Evolutionary conservation across 1,140 invertebrate species (phyloP).

Genomic region (Pectinophora gossypiella): DNA sequence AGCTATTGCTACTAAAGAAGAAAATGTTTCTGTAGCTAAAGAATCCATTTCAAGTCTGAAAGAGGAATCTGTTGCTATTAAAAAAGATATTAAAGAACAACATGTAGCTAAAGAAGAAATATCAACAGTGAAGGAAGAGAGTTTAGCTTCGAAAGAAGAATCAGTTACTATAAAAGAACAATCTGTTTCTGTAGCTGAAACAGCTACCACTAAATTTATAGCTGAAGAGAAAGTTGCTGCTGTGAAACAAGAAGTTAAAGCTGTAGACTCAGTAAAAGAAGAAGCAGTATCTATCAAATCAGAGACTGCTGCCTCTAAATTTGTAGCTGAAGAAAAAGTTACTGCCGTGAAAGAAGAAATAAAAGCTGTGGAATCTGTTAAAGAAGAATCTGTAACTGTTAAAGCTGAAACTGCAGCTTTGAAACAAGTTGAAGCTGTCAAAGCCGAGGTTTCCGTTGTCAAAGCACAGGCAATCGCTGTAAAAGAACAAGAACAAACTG

Average conservation of each 20-base stretch:
- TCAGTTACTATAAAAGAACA: background rate
- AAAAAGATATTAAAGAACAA: background rate
- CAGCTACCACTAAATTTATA: background rate
- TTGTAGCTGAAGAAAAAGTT: background rate
- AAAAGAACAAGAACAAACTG: too few relatives aligned
- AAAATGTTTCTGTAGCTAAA: too few relatives aligned
- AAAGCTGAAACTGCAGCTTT: background rate
- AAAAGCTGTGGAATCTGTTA: background rate
- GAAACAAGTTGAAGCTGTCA: background rate
- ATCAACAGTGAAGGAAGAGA: constrained; percentile 18
- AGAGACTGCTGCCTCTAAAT: background rate
- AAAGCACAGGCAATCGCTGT: background rate
- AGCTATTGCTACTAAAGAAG: constrained; percentile 7
- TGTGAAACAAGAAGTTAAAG: background rate
- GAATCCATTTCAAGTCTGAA: too few relatives aligned
- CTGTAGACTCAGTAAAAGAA: too few relatives aligned
- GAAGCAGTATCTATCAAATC: background rate
- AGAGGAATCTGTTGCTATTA: constrained; percentile 10
- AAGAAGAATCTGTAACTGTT: background rate
- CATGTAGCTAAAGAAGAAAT: constrained; percentile 9
- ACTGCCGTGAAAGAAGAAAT: background rate
- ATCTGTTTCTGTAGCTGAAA: background rate
- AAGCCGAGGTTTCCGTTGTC: background rate
- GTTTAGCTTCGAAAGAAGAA: background rate
- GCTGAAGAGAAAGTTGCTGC: background rate